Base-by-base conservation (phyloP, 2,888 invertebrate species). In the Phania funesta region DNA sequence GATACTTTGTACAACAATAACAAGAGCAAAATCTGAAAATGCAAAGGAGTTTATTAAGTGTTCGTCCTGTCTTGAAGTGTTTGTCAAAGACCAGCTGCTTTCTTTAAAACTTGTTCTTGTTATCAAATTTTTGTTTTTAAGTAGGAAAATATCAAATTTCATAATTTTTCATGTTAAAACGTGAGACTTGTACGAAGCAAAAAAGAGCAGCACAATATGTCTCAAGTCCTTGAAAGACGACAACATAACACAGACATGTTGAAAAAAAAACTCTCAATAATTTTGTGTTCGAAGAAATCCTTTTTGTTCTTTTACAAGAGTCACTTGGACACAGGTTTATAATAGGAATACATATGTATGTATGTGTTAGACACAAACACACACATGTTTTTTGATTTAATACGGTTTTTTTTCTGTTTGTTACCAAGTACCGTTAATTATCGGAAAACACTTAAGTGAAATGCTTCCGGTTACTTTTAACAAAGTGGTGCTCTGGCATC, bases 371-470 rank as follows among this genome's bases (percentile, higher is more conserved):
- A 62, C 7, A 41, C 24, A 35, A 20, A 38, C 38, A 48, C 35
- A 22, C 20, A 50, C 16, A 50, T 32, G 1, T 11, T 44, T 11
- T 5, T 18, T 44, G 41, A 7, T 38, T 1, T n/a, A 32, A 35
- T n/a, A n/a, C 5, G 7, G 41, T 74, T 54, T 35, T 54, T 56
- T 68, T 38, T 41, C 11, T 46, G 54, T 50, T 46, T 54, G 64
- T 46, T n/a, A 52, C 11, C 22, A 64, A 65, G 38, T 50, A 76
- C 58, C 65, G 64, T 78, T 82, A 78, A 82, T 78, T 82, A 82
- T 82, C 78, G 82, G 74, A 82, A 82, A 82, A 75, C 70, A 82
- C 82, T 82, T 74, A 26, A 78, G 74, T 58, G 65, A 75, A 77
- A 52, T 70, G 58, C 70, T 78, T 82, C 82, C 82, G 82, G 82